phyloP scores from a whole-genome alignment of 2,113 vertebrate species.

The Todiramphus chloris region DNA sequence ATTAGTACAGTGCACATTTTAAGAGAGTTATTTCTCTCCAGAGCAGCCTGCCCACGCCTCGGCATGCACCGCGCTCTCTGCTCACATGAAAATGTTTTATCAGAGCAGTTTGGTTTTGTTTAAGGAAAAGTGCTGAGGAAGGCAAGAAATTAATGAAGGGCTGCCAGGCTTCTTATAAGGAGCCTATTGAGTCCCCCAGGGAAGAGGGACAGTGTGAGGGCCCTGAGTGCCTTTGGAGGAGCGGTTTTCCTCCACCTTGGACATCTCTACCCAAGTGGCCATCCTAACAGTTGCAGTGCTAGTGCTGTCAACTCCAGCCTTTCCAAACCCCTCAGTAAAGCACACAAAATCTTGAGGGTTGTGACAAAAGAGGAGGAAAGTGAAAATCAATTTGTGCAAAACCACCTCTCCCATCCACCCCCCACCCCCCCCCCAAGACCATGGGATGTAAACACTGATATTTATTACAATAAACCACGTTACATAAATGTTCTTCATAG shows the following conservation, averaged over 20 bases:
- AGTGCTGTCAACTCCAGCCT: background rate
- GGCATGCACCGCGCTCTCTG: background rate
- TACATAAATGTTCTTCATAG: background rate
- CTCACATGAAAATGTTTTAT: background rate
- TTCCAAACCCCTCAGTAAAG: background rate
- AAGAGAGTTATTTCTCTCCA: constrained; percentile 7
- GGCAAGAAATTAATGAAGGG: constrained; percentile 16
- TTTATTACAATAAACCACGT: background rate
- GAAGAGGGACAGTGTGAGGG: background rate
- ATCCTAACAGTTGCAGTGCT: background rate
- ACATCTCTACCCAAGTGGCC: too few relatives aligned
- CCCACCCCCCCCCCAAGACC: background rate
- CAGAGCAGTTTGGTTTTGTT: background rate
- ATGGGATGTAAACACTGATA: background rate
- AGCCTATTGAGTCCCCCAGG: background rate
- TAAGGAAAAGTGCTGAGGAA: constrained; percentile 39
- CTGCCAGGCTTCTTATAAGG: background rate
- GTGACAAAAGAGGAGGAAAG: background rate
- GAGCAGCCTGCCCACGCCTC: constrained; percentile 11
- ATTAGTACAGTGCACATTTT: constrained; percentile 37
- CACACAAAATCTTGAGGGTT: background rate
- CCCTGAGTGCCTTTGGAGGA: background rate
- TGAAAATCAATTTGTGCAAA: background rate
- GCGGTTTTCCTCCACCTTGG: background rate
- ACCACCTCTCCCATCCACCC: too few relatives aligned